These are phyloP conservation scores for Mastomys natalensis DNA, from an alignment of 2,113 vertebrate genomes.

Conservation along the genomic window DNA sequence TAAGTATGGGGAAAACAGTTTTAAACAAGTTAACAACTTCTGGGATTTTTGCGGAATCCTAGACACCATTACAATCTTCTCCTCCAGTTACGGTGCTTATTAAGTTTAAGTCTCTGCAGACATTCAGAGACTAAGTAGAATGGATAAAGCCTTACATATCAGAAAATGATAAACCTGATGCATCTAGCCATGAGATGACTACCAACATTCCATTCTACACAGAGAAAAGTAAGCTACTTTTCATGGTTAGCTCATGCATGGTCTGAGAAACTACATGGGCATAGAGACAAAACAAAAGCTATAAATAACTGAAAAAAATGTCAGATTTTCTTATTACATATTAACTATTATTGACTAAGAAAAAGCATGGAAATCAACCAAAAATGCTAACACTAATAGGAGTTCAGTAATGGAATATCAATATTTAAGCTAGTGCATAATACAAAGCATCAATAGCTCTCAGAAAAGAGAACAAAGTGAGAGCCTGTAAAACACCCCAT, in stretches of 20 bases:
- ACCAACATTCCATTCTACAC: background rate
- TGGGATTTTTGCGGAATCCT: background rate
- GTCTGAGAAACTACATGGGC: background rate
- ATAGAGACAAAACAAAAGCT: background rate
- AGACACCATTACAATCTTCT: background rate
- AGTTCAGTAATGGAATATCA: background rate
- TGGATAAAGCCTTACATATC: background rate
- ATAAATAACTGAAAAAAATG: background rate
- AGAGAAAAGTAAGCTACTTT: background rate
- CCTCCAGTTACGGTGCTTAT: background rate
- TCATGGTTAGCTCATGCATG: background rate
- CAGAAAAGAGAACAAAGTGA: slow-evolving; percentile 27
- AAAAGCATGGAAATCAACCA: slow-evolving; percentile 39
- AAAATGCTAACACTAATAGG: background rate
- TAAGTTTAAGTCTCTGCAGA: background rate
- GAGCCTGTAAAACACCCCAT: background rate
- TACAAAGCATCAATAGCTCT: background rate
- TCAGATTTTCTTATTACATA: background rate
- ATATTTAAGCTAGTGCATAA: background rate
- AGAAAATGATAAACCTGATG: background rate
- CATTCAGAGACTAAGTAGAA: slow-evolving; percentile 19
- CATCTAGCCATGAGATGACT: background rate
- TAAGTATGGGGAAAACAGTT: background rate
- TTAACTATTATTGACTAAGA: background rate
- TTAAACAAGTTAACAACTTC: slow-evolving; percentile 8